These are phyloP conservation scores for Rostratula benghalensis DNA, from an alignment of 2,113 vertebrate species.

Conservation along the genomic window DNA sequence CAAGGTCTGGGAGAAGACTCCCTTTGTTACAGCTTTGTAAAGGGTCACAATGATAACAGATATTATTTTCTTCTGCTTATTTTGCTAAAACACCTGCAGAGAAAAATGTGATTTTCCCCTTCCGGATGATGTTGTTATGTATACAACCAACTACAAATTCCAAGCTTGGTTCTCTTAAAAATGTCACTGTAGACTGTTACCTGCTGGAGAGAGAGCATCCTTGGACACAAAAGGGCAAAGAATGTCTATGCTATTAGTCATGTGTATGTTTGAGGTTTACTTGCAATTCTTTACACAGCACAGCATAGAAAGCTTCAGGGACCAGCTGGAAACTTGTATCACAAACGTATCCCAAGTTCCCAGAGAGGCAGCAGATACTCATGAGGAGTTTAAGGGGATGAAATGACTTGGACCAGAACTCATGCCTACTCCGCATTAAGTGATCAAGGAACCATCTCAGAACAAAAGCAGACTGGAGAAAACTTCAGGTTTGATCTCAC, in stretches of 20 bases:
- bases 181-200: not conserved
- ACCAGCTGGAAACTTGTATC: not conserved
- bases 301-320: not conserved
- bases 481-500: not conserved
- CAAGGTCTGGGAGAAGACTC: not conserved
- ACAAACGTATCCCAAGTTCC: accelerated
- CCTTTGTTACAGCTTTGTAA: not conserved
- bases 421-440: not conserved
- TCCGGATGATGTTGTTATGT: accelerated
- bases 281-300: not conserved
- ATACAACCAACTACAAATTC: not conserved
- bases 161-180: not conserved
- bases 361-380: not conserved
- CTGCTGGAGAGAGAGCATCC: not conserved
- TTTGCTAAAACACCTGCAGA: not conserved
- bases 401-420: not conserved
- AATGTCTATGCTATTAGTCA: accelerated
- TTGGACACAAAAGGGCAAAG: not conserved
- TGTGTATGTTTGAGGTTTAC: not conserved
- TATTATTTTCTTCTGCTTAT: not conserved
- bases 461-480: not conserved
- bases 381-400: not conserved
- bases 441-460: accelerated
- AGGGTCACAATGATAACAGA: not conserved
- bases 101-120: not conserved